Percentiles rank a stretch among this genome's conserved stretches.
Evolutionary conservation across 2,888 invertebrate genomes (phyloP).

Genomic region (Leucania comma): DNA sequence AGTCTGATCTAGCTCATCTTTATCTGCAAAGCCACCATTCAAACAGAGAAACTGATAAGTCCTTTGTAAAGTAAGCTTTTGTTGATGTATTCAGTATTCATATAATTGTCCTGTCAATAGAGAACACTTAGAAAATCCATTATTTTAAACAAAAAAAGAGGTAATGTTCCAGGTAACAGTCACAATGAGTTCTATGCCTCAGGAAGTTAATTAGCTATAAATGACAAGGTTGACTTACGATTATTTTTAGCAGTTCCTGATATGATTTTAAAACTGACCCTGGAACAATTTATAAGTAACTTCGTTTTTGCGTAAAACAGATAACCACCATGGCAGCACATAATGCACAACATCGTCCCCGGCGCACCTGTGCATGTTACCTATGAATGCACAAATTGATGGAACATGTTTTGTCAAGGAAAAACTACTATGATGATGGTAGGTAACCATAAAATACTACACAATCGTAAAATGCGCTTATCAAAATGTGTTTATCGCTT

Average conservation of each 20-base stretch:
- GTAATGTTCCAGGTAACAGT: not conserved
- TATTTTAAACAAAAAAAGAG: not conserved
- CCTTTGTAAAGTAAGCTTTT: not conserved
- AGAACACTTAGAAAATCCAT: not conserved
- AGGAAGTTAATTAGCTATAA: conserved; percentile 32
- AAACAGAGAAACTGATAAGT: not conserved
- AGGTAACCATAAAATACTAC: conserved; percentile 42
- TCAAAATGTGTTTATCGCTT: conserved; percentile 60
- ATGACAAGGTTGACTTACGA: conserved; percentile 74
- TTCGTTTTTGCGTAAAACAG: conserved; percentile 34
- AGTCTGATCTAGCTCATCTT: not conserved
- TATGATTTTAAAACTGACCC: conserved; percentile 77
- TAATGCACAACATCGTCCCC: conserved; percentile 4
- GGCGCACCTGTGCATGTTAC: not conserved
- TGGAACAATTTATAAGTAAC: conserved; percentile 78
- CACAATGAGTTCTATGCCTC: not conserved
- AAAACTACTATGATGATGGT: conserved; percentile 34
- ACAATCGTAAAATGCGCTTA: conserved; percentile 61
- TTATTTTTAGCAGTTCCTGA: conserved; percentile 67
- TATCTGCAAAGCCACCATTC: not conserved
- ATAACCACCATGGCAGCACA: conserved; percentile 13
- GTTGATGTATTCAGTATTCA: not conserved
- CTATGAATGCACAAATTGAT: conserved; percentile 11
- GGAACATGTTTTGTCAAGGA: conserved; percentile 17
- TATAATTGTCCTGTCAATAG: not conserved